These are phyloP conservation scores for Acleris sparsana DNA, from an alignment of 2,888 invertebrate genomes.

Conservation along the genomic window DNA sequence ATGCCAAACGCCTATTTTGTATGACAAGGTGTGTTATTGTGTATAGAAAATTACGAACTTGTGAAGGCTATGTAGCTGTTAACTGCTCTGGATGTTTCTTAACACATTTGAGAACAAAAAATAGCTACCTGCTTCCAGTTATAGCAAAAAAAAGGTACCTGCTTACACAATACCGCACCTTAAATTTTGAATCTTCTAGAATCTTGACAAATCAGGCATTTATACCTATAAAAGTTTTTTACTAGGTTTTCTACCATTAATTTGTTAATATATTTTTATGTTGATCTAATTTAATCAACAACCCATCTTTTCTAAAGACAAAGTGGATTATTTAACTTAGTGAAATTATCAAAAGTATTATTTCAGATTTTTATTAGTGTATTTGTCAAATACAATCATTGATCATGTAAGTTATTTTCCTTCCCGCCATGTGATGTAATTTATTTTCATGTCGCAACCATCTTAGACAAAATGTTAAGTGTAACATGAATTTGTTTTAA, in stretches of 20 bases:
- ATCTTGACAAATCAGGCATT: slow-evolving; percentile 34
- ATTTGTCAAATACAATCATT: slow-evolving; percentile 20
- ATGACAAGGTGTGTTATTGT: no score
- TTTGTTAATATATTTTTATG: slow-evolving; percentile 25
- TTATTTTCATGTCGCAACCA: slow-evolving; percentile 1
- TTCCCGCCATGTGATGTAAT: slow-evolving; percentile 7
- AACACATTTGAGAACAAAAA: neutral
- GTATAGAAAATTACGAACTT: neutral
- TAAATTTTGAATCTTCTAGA: slow-evolving; percentile 18
- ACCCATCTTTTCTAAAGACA: slow-evolving; percentile 34
- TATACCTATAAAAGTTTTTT: slow-evolving; percentile 18
- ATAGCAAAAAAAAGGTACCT: neutral
- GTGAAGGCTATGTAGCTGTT: neutral
- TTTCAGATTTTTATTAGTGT: slow-evolving; percentile 23
- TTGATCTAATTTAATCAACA: slow-evolving; percentile 19
- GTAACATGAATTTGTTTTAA: slow-evolving; percentile 30
- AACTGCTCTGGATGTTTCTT: neutral
- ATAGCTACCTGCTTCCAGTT: neutral
- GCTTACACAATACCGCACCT: slow-evolving; percentile 8
- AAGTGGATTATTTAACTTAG: slow-evolving; percentile 15
- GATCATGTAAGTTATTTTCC: slow-evolving; percentile 36
- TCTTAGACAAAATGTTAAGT: slow-evolving; percentile 30
- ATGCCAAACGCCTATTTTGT: no score
- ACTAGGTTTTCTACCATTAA: slow-evolving; percentile 5
- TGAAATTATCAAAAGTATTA: slow-evolving; percentile 40